Percentiles rank a stretch among this genome's conserved stretches.
phyloP scores from a whole-genome alignment of 1,140 invertebrate genomes.

The Drosophila repletoides region DNA sequence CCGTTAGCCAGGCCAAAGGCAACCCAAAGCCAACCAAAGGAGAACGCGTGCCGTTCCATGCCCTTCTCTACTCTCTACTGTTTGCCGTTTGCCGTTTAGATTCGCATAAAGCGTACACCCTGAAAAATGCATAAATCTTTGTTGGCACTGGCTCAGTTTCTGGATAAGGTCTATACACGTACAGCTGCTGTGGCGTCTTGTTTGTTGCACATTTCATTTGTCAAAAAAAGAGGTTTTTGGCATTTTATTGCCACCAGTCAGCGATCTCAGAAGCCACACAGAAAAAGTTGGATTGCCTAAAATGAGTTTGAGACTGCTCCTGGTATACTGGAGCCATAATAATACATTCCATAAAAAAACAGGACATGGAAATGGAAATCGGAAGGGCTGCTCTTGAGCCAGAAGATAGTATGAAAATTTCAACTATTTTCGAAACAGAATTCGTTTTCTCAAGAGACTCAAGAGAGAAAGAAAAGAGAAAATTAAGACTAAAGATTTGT shows the following conservation, averaged over 20 bases:
- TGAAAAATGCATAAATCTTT: constrained; percentile 76
- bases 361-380: neutral
- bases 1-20: constrained; percentile 6
- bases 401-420: no score
- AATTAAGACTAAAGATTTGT: no score
- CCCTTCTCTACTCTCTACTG: constrained; percentile 64
- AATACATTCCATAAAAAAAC: no score
- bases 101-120: constrained; percentile 64
- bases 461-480: no score
- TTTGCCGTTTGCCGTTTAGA: constrained; percentile 75
- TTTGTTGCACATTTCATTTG: constrained; percentile 76
- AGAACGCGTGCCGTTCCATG: neutral
- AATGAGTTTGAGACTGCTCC: no score
- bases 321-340: no score
- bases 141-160: constrained; percentile 52
- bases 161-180: constrained; percentile 1
- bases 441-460: no score
- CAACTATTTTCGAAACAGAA: no score
- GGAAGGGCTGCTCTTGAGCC: no score
- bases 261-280: neutral
- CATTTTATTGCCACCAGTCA: constrained; percentile 56
- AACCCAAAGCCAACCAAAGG: constrained; percentile 6
- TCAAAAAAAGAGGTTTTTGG: constrained; percentile 67
- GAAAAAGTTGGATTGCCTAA: no score
- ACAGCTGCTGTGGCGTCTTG: constrained; percentile 52